phyloP scores from a whole-genome alignment of 2,113 vertebrate genomes.

The Eretmochelys imbricata region DNA sequence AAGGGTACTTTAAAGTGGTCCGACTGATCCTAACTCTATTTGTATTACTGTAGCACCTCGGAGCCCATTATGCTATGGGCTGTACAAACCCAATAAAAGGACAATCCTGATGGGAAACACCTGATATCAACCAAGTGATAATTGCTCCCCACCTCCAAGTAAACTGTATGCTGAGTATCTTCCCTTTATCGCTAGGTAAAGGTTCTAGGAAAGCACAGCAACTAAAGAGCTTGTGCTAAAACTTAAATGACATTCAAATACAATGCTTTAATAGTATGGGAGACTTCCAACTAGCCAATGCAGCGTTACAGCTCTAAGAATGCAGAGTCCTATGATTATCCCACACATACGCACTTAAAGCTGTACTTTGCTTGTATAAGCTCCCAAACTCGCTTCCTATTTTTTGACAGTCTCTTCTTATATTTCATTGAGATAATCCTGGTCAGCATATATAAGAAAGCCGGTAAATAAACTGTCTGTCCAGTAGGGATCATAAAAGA shows the following conservation, averaged over 20 bases:
- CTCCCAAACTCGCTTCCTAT: not conserved
- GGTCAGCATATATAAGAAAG: conserved; percentile 93
- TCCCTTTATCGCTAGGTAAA: not conserved
- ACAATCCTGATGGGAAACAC: not conserved
- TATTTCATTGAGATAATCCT: conserved; percentile 82
- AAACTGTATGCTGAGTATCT: not conserved
- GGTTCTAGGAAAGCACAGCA: not conserved
- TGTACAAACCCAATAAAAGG: not conserved
- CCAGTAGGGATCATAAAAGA: conserved; percentile 98
- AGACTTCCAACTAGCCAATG: not conserved
- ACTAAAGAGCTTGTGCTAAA: not conserved
- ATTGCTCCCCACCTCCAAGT: not conserved
- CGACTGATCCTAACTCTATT: not conserved
- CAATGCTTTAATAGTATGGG: not conserved
- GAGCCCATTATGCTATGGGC: not conserved
- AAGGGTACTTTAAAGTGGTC: not conserved
- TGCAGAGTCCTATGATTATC: not conserved
- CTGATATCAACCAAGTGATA: not conserved
- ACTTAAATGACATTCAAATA: not conserved
- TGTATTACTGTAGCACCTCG: not conserved
- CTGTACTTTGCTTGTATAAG: not conserved
- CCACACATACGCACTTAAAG: not conserved
- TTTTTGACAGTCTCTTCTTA: conserved; percentile 43
- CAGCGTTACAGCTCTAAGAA: not conserved
- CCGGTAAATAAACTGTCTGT: conserved; percentile 97